Conservation (phyloP, 2,113 vertebrate genomes). For the Candoia aspera region DNA sequence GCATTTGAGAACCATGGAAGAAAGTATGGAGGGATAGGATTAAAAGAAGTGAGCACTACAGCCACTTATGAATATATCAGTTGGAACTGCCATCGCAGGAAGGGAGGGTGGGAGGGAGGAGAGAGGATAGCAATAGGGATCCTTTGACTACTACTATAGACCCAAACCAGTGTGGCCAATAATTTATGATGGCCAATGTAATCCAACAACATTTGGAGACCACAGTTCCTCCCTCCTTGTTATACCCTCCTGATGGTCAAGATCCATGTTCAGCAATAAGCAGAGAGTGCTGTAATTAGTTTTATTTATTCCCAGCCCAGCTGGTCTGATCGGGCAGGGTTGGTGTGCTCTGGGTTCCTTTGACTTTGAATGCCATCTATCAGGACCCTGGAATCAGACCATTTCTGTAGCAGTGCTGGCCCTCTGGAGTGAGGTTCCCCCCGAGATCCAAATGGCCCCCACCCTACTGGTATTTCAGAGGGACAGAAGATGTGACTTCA, state of each 20-base stretch:
- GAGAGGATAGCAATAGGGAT: not conserved
- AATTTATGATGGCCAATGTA: not conserved
- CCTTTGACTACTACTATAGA: not conserved
- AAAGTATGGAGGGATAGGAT: not conserved
- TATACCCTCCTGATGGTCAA: not conserved
- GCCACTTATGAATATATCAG: not conserved
- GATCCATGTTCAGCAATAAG: not conserved
- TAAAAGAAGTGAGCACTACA: not conserved
- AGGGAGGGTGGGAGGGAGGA: not conserved
- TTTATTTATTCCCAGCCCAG: too few relatives aligned
- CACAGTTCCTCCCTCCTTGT: not conserved
- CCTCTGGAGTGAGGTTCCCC: too few relatives aligned
- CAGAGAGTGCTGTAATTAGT: not conserved
- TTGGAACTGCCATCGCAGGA: too few relatives aligned
- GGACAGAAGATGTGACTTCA: not conserved
- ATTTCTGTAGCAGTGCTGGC: too few relatives aligned
- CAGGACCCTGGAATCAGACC: too few relatives aligned
- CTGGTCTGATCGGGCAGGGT: too few relatives aligned
- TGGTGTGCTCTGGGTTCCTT: too few relatives aligned
- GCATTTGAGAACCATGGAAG: not conserved
- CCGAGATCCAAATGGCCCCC: not conserved
- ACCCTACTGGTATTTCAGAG: not conserved
- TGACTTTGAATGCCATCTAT: too few relatives aligned
- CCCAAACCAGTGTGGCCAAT: not conserved
- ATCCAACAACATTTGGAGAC: not conserved